Percentiles rank a stretch among this genome's conserved stretches.
These are phyloP conservation scores for Myiopsitta monachus DNA, from an alignment of 2,113 vertebrate genomes.

Conservation along the genomic window DNA sequence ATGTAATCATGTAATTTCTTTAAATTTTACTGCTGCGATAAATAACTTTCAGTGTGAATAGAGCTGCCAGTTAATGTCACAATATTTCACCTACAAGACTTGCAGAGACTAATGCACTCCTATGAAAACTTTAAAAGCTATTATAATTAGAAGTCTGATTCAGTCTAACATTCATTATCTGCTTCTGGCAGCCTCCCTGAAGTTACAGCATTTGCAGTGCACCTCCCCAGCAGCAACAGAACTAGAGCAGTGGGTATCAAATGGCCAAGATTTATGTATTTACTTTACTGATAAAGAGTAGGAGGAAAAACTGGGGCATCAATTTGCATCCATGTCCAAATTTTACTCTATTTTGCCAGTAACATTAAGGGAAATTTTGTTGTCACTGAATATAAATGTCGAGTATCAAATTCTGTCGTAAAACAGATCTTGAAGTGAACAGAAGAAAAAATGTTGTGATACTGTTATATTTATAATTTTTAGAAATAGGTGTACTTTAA, in stretches of 20 bases:
- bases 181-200: background rate
- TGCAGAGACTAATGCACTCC: background rate
- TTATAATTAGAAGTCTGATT: slow-evolving; percentile 9
- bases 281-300: background rate
- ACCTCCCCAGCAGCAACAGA: background rate
- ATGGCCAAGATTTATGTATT: background rate
- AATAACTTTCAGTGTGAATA: slow-evolving; percentile 28
- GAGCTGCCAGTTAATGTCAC: slow-evolving; percentile 47
- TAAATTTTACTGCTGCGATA: background rate
- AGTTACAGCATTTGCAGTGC: background rate
- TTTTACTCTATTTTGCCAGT: background rate
- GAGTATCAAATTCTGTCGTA: background rate
- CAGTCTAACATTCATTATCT: background rate
- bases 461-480: background rate
- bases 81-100: slow-evolving; percentile 42
- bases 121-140: slow-evolving; percentile 19
- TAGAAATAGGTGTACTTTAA: background rate
- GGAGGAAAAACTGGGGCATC: background rate
- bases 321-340: background rate
- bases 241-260: background rate
- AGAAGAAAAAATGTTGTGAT: background rate
- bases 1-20: slow-evolving; percentile 18
- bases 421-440: background rate
- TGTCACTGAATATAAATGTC: background rate
- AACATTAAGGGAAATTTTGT: background rate